Conservation (phyloP, 2,888 invertebrate genomes). For the Hirtodrosophila alboralis region DNA sequence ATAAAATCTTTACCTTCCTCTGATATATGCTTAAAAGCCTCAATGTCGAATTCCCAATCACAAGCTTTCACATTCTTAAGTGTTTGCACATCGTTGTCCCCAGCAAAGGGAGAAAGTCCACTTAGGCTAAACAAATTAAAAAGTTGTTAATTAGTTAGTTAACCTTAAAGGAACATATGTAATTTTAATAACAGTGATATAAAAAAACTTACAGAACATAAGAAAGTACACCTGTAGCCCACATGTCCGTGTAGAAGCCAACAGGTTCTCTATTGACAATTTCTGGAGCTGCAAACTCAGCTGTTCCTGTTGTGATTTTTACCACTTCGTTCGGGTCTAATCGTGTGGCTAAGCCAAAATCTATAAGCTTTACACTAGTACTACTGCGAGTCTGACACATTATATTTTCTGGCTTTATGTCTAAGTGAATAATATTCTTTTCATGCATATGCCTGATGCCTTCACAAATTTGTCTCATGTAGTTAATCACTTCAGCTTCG, state of each 20-base stretch:
- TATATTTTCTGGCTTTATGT: constrained; percentile 99
- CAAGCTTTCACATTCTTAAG: constrained; percentile 99
- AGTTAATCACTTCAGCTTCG: constrained; percentile 99
- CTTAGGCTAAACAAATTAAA: constrained; percentile 88
- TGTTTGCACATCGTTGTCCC: constrained; percentile 99
- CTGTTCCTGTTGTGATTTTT: constrained; percentile 99
- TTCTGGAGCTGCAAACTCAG: constrained; percentile 99
- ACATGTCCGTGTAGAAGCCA: constrained; percentile 99
- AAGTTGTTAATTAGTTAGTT: background rate
- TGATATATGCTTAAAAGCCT: constrained; percentile 96
- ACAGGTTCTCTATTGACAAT: constrained; percentile 99
- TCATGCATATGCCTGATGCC: constrained; percentile 99
- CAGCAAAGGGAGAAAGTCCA: constrained; percentile 99
- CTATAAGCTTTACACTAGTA: constrained; percentile 98
- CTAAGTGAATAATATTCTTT: constrained; percentile 98
- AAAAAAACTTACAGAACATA: constrained; percentile 94
- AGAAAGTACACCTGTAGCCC: constrained; percentile 99
- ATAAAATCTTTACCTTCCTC: constrained; percentile 99
- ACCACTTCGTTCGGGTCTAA: constrained; percentile 99
- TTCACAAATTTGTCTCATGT: constrained; percentile 99
- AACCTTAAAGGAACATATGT: no score
- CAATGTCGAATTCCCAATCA: constrained; percentile 99
- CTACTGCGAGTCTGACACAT: constrained; percentile 99
- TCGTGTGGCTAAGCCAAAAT: constrained; percentile 99
- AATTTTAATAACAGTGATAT: background rate